These are phyloP conservation scores for Lasaia peninsularis DNA, from an alignment of 1,140 invertebrate species.

Conservation along the genomic window DNA sequence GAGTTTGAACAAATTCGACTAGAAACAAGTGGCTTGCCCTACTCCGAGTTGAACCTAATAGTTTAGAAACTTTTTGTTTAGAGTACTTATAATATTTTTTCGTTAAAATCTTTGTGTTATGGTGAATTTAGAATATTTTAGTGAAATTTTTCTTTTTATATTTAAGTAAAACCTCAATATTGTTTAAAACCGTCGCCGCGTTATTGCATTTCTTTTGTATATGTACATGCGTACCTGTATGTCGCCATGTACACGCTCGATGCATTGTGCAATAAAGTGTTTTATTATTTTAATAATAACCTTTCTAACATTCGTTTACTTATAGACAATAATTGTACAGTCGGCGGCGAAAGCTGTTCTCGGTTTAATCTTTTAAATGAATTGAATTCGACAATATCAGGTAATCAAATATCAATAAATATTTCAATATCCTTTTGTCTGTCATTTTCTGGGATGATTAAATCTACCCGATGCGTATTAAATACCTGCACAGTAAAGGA, in stretches of 20 bases:
- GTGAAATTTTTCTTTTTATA: slow-evolving; percentile 1
- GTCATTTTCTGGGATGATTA: neutral
- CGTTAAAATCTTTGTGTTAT: neutral
- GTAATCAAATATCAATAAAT: slow-evolving; percentile 12
- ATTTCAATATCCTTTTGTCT: neutral
- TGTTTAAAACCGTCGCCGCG: neutral
- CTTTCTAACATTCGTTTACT: neutral
- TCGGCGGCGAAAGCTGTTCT: slow-evolving; percentile 4
- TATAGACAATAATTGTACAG: slow-evolving; percentile 13
- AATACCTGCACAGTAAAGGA: no score
- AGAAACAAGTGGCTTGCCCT: no score
- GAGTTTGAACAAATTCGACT: no score
- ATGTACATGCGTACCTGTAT: neutral
- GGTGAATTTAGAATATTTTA: neutral
- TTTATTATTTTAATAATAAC: slow-evolving; percentile 1
- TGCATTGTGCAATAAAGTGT: slow-evolving; percentile 7
- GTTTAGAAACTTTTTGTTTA: neutral
- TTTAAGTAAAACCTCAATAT: neutral
- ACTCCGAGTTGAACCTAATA: neutral
- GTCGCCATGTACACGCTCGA: slow-evolving; percentile 1
- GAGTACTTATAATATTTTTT: neutral
- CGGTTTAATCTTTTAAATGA: slow-evolving; percentile 5
- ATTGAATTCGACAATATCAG: slow-evolving; percentile 8
- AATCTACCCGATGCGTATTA: no score
- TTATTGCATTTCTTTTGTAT: slow-evolving; percentile 3